These are phyloP conservation scores for Drosophila mauritiana DNA, from an alignment of 1,140 invertebrate species.

Conservation along the genomic window DNA sequence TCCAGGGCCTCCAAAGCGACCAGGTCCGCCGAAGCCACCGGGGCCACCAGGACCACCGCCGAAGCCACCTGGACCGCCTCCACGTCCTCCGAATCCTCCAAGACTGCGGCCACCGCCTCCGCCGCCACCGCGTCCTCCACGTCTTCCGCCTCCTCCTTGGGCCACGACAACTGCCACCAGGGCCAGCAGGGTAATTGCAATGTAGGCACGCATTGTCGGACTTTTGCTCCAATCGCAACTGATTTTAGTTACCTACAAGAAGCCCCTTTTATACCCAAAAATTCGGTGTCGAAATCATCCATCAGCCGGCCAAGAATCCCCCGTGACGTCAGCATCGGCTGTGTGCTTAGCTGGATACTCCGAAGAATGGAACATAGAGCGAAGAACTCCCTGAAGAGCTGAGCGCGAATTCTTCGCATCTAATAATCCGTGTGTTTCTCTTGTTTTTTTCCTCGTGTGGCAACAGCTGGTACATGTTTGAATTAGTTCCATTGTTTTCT, in stretches of 20 bases:
- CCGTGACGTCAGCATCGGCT: constrained; percentile 14
- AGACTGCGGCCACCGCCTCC: not conserved
- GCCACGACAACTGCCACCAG: constrained; percentile 50
- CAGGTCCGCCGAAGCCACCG: not conserved
- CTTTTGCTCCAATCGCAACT: constrained; percentile 14
- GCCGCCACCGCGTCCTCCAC: constrained; percentile 8
- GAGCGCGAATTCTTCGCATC: not conserved
- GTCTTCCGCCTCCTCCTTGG: constrained; percentile 35
- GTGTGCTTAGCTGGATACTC: constrained; percentile 52
- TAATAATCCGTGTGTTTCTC: constrained; percentile 7
- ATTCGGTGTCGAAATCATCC: not conserved
- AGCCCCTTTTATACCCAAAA: constrained; percentile 49
- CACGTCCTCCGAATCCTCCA: not conserved
- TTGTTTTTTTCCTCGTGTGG: not conserved
- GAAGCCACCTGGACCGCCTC: not conserved
- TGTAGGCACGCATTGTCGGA: constrained; percentile 44
- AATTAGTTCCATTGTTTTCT: constrained; percentile 14
- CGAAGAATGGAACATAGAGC: constrained; percentile 9
- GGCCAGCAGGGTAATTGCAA: constrained; percentile 37
- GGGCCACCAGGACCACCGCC: constrained; percentile 5
- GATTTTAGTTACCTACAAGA: constrained; percentile 2
- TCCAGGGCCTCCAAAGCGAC: not conserved
- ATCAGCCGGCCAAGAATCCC: constrained; percentile 6
- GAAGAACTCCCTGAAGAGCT: not conserved
- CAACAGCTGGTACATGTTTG: constrained; percentile 31